phyloP scores from a whole-genome alignment of 1,140 invertebrate species.

The Grapholita molesta region DNA sequence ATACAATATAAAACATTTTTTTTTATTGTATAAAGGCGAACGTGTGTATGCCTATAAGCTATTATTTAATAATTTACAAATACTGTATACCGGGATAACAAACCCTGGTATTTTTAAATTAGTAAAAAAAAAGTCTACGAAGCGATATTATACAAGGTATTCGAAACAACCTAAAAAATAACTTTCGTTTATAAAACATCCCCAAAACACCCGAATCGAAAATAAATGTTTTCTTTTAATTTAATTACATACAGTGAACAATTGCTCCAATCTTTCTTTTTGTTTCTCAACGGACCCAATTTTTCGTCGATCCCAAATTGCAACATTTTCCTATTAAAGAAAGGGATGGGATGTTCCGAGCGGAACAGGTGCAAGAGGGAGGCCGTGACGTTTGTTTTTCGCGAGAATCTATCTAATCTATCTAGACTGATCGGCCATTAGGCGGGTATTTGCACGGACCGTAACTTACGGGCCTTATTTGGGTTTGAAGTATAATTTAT shows the following conservation, averaged over 20 bases:
- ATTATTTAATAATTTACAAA: too few relatives aligned
- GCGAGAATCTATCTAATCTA: slow-evolving; percentile 50
- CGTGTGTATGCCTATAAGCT: too few relatives aligned
- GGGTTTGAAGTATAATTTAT: slow-evolving; percentile 19
- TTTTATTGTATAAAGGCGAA: too few relatives aligned
- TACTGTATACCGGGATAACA: too few relatives aligned
- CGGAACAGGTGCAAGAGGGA: not conserved
- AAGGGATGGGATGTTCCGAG: not conserved
- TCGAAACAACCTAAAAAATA: too few relatives aligned
- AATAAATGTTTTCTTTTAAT: not conserved
- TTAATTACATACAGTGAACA: not conserved
- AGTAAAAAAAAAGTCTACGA: too few relatives aligned
- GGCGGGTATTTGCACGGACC: slow-evolving; percentile 55
- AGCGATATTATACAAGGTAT: too few relatives aligned
- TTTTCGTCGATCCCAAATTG: not conserved
- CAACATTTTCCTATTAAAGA: not conserved
- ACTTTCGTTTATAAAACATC: not conserved
- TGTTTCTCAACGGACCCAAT: not conserved
- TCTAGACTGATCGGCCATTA: slow-evolving; percentile 64
- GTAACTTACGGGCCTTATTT: slow-evolving; percentile 22
- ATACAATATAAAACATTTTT: too few relatives aligned
- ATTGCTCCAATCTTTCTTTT: not conserved
- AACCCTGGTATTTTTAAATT: too few relatives aligned
- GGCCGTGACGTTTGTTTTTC: not conserved
- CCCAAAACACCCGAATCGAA: not conserved